Conservation (phyloP, 2,113 vertebrate genomes). For the Isurus oxyrinchus region DNA sequence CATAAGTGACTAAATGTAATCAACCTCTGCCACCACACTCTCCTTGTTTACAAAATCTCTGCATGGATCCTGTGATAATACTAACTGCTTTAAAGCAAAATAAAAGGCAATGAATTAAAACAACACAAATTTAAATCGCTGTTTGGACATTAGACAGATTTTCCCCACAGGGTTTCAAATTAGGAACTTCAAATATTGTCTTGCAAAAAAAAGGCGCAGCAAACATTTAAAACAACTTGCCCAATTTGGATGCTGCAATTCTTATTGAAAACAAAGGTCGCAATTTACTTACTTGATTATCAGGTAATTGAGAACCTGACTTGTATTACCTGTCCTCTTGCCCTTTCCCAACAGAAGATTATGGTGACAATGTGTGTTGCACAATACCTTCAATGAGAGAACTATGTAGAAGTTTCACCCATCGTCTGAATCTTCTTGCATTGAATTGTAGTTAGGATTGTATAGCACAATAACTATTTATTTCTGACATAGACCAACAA, state of each 20-base stretch:
- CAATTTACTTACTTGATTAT: neutral
- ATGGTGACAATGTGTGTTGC: neutral
- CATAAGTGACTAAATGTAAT: neutral
- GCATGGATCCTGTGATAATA: neutral
- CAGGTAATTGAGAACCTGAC: neutral
- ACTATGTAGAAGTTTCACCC: neutral
- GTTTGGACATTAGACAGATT: neutral
- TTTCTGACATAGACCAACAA: neutral
- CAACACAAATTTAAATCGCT: neutral
- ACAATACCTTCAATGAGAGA: neutral
- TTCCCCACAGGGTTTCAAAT: neutral
- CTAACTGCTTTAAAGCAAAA: neutral
- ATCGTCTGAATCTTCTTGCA: neutral
- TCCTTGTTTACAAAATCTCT: neutral
- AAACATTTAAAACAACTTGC: neutral
- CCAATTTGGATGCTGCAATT: neutral
- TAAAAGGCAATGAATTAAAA: neutral
- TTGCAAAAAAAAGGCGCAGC: neutral
- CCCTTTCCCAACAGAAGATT: neutral
- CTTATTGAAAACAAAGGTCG: neutral
- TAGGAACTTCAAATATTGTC: neutral
- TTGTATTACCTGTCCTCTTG: neutral
- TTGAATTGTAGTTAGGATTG: neutral
- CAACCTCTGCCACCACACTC: neutral
- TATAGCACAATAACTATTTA: neutral